Evolutionary conservation across 1,140 invertebrate species (phyloP).

Genomic region (Pseudomyrmex flavicornis): DNA sequence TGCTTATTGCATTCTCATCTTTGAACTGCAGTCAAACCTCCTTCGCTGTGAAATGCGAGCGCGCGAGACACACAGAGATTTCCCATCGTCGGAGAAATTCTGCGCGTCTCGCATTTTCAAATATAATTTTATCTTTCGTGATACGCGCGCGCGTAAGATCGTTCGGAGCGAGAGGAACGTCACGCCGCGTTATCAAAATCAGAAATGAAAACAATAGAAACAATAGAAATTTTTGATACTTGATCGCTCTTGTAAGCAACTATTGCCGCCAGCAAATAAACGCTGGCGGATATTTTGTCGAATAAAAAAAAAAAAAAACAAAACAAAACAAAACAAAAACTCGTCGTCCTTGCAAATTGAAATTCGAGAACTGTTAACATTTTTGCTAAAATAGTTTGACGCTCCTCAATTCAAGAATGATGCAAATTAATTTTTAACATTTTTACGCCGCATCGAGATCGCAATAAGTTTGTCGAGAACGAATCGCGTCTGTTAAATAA

Average conservation of each 20-base stretch:
- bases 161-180: neutral
- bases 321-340: neutral
- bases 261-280: neutral
- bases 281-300: neutral
- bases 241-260: neutral
- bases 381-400: neutral
- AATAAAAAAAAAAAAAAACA: neutral
- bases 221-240: neutral
- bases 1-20: conserved; percentile 32
- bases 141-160: neutral
- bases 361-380: neutral
- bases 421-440: conserved; percentile 17
- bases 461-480: neutral
- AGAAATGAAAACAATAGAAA: neutral
- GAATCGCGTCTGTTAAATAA: neutral
- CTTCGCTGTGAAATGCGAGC: neutral
- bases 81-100: neutral
- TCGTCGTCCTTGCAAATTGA: neutral
- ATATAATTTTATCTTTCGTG: conserved; percentile 19
- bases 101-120: neutral
- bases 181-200: neutral
- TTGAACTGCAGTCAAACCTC: neutral
- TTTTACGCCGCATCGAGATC: neutral
- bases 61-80: neutral
- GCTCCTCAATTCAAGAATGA: conserved; percentile 1